These are phyloP conservation scores for Aethes cnicana DNA, from an alignment of 2,888 invertebrate genomes.

Conservation along the genomic window DNA sequence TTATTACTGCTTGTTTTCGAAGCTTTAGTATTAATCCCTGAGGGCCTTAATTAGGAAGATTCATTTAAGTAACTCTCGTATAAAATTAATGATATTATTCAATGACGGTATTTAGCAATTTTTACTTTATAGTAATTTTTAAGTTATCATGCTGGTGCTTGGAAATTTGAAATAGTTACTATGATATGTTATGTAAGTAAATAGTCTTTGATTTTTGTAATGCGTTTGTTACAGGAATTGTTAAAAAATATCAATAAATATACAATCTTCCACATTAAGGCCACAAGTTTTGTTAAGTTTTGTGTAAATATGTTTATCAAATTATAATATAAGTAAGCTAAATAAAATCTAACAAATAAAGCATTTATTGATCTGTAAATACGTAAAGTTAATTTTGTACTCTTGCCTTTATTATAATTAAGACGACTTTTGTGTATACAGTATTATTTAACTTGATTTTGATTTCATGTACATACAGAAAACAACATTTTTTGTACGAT, in stretches of 20 bases:
- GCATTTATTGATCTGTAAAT: slow-evolving; percentile 33
- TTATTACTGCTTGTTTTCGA: slow-evolving; percentile 29
- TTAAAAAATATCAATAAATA: too few species aligned
- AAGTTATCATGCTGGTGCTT: too few species aligned
- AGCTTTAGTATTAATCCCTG: slow-evolving; percentile 13
- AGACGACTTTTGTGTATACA: slow-evolving; percentile 15
- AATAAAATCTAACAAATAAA: slow-evolving; percentile 32
- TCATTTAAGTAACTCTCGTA: too few species aligned
- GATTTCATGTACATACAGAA: slow-evolving; percentile 30
- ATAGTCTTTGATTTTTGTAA: too few species aligned
- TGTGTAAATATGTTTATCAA: slow-evolving; percentile 30
- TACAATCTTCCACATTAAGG: slow-evolving; percentile 1
- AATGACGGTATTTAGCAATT: too few species aligned
- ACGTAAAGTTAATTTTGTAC: slow-evolving; percentile 23
- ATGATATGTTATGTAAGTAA: not conserved
- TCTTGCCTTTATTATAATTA: slow-evolving; percentile 23
- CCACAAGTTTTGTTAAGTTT: slow-evolving; percentile 24
- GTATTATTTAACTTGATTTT: slow-evolving; percentile 29
- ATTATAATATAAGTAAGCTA: slow-evolving; percentile 38
- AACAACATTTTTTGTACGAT: too few species aligned
- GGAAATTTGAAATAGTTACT: too few species aligned
- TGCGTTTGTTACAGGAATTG: too few species aligned
- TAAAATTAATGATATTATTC: too few species aligned
- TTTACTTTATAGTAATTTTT: too few species aligned
- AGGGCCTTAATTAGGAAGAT: slow-evolving; percentile 16